These are phyloP conservation scores for Chromobotia macracanthus DNA, from an alignment of 2,797 vertebrate species.

Conservation along the genomic window DNA sequence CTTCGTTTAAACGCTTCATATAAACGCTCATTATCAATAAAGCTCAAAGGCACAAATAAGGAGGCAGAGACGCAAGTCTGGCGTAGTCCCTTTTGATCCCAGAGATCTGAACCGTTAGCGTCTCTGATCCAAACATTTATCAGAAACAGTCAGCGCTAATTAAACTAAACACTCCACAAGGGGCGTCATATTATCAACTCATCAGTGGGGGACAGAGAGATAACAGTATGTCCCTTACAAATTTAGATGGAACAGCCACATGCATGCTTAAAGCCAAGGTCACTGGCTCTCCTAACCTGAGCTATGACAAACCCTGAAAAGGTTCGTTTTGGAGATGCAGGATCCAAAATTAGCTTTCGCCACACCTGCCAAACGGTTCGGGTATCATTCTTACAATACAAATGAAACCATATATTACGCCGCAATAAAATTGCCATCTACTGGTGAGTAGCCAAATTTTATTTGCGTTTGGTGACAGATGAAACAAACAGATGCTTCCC, in stretches of 20 bases:
- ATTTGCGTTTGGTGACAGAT: neutral
- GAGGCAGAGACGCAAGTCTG: constrained; percentile 12
- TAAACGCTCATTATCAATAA: constrained; percentile 30
- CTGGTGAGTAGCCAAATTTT: neutral
- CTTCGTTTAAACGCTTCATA: neutral
- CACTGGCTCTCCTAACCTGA: constrained; percentile 13
- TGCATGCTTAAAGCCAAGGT: neutral
- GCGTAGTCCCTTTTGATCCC: constrained; percentile 37
- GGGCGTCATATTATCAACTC: constrained; percentile 39
- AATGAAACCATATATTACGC: neutral
- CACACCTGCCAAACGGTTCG: neutral
- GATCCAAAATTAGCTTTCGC: neutral
- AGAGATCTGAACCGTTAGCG: constrained; percentile 31
- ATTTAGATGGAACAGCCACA: constrained; percentile 29
- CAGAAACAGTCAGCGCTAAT: constrained; percentile 52
- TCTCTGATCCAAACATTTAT: constrained; percentile 55
- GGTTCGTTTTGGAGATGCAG: neutral
- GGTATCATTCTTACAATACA: neutral
- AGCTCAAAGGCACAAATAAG: constrained; percentile 33
- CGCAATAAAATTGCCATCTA: neutral
- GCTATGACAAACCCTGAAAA: constrained; percentile 12
- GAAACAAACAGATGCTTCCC: neutral
- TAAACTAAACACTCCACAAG: constrained; percentile 56
- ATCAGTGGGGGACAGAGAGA: constrained; percentile 27
- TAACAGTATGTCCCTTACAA: constrained; percentile 23